phyloP scores from a whole-genome alignment of 2,797 vertebrate species.

The Eptatretus atami region DNA sequence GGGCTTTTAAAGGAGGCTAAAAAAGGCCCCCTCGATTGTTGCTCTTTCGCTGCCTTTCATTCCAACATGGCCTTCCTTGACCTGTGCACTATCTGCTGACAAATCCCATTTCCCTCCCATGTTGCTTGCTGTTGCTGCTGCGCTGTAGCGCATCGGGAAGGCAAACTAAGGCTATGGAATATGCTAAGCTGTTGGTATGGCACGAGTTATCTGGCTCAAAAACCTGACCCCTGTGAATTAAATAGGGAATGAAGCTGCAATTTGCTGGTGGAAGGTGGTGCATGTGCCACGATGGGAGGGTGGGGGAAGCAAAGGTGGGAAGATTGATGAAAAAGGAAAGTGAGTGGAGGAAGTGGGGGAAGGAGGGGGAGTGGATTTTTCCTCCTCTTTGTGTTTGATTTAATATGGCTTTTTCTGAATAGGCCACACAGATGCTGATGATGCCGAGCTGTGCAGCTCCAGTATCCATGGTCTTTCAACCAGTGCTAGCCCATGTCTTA shows the following conservation, averaged over 20 bases:
- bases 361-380: not conserved
- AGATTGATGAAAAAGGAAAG: not conserved
- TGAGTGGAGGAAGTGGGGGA: not conserved
- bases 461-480: too few relatives aligned
- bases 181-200: constrained; percentile 2
- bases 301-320: not conserved
- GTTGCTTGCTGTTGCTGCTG: not conserved
- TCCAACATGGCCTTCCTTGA: constrained; percentile 4
- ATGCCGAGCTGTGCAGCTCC: too few relatives aligned
- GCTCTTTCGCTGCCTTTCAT: not conserved
- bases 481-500: too few relatives aligned
- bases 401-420: too few relatives aligned
- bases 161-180: constrained; percentile 5
- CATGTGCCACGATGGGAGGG: not conserved
- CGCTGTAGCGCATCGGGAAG: not conserved
- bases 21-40: constrained; percentile 4
- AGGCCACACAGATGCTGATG: too few relatives aligned
- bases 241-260: constrained; percentile 4
- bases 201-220: constrained; percentile 4
- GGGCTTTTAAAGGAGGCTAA: too few relatives aligned
- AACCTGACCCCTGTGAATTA: constrained; percentile 4
- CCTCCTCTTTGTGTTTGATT: too few relatives aligned
- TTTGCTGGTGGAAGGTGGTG: constrained; percentile 1
- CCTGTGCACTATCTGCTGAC: not conserved
- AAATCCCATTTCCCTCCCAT: constrained; percentile 2